phyloP scores from a whole-genome alignment of 2,888 invertebrate genomes.

The Drosophila rellima region DNA sequence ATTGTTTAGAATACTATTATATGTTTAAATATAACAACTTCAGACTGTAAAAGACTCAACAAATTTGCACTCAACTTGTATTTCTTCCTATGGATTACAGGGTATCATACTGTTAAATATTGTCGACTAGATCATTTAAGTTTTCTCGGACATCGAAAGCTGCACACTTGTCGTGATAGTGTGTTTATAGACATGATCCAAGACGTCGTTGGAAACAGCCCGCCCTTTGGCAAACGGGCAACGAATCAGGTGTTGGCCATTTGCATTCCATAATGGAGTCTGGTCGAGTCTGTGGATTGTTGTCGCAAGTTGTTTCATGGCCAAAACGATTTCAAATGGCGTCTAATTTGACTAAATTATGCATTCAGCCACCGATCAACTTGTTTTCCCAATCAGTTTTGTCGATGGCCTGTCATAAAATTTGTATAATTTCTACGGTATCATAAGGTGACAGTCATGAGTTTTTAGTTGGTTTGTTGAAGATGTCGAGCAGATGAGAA shows the following conservation, averaged over 20 bases:
- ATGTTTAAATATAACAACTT: too few relatives aligned
- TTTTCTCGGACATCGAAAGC: conserved; percentile 31
- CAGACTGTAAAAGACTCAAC: too few relatives aligned
- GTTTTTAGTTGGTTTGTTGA: conserved; percentile 65
- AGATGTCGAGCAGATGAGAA: conserved; percentile 24
- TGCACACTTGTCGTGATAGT: conserved; percentile 59
- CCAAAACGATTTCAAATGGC: conserved; percentile 57
- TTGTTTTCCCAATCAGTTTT: conserved; percentile 78
- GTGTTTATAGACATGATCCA: conserved; percentile 17
- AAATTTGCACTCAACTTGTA: too few relatives aligned
- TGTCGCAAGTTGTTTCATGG: conserved; percentile 42
- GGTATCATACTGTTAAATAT: conserved; percentile 1
- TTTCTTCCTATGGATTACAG: background rate
- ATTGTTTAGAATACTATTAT: background rate
- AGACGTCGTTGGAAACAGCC: conserved; percentile 17
- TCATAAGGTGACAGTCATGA: conserved; percentile 71
- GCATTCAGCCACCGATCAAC: conserved; percentile 67
- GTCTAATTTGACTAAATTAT: conserved; percentile 76
- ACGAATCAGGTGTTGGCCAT: conserved; percentile 76
- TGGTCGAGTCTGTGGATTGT: conserved; percentile 16
- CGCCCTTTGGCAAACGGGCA: conserved; percentile 46
- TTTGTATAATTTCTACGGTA: conserved; percentile 79
- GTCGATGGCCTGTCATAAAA: conserved; percentile 74
- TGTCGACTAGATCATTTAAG: conserved; percentile 42
- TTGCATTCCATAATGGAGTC: conserved; percentile 59